Conservation (phyloP, 2,797 vertebrate genomes). For the Dermochelys coriacea region DNA sequence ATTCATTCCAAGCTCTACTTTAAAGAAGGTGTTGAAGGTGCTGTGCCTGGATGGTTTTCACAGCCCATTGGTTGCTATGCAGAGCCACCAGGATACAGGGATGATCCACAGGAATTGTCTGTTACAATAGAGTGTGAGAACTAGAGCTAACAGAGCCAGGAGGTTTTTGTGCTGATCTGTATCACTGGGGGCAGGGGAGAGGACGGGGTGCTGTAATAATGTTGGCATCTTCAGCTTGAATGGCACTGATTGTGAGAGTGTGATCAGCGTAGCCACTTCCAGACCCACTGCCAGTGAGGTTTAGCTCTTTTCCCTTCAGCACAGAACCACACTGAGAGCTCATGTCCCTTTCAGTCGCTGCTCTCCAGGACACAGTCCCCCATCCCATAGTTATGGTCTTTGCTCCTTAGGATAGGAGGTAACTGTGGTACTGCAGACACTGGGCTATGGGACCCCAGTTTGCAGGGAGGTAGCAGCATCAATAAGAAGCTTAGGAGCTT, state of each 20-base stretch:
- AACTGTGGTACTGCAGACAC: neutral
- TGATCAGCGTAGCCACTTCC: neutral
- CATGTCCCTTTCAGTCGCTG: too few species aligned
- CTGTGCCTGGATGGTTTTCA: neutral
- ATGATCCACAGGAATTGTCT: neutral
- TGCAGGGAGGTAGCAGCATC: neutral
- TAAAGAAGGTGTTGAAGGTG: neutral
- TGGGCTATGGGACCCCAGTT: neutral
- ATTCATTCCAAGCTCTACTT: neutral
- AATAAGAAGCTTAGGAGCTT: neutral
- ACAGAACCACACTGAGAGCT: too few species aligned
- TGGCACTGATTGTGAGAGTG: neutral
- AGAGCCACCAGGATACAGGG: neutral
- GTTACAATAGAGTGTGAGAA: neutral
- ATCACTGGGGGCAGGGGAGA: accelerated
- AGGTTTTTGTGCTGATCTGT: neutral
- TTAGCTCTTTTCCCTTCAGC: too few species aligned
- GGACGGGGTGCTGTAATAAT: neutral
- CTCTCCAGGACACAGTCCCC: too few species aligned
- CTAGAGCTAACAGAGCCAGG: neutral
- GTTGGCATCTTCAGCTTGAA: neutral
- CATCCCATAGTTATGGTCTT: too few species aligned
- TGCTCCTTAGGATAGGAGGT: too few species aligned
- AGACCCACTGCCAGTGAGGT: neutral
- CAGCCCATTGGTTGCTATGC: too few species aligned